A percentile compares a stretch with the other conserved stretches of the same genome.
Conservation (phyloP, 2,113 vertebrate genomes). For the Chionodraco myersi region DNA sequence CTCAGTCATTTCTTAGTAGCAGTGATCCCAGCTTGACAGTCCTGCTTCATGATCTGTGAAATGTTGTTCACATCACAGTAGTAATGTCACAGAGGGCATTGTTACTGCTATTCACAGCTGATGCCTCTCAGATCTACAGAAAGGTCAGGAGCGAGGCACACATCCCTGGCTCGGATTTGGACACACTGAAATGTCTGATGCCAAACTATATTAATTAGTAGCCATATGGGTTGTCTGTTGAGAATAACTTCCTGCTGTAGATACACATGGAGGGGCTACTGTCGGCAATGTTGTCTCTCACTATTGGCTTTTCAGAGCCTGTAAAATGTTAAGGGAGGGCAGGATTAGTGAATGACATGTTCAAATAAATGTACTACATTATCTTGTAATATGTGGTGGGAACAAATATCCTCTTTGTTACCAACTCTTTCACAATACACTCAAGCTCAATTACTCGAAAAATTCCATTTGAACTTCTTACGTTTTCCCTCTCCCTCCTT, state of each 20-base stretch:
- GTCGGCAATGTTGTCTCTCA: slow-evolving; percentile 12
- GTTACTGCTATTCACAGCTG: slow-evolving; percentile 59
- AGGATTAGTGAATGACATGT: slow-evolving; percentile 6
- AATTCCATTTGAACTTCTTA: too few relatives aligned
- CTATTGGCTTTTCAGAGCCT: slow-evolving; percentile 15
- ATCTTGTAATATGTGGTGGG: not conserved
- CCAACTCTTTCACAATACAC: not conserved
- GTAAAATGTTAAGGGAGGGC: slow-evolving; percentile 4
- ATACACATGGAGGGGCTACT: slow-evolving; percentile 28
- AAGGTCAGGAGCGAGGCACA: slow-evolving; percentile 58
- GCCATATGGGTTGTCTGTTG: slow-evolving; percentile 54
- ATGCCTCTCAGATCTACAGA: slow-evolving; percentile 57
- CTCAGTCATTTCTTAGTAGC: slow-evolving; percentile 26
- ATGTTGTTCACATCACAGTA: slow-evolving; percentile 61
- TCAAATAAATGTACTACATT: slow-evolving; percentile 1
- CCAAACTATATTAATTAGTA: slow-evolving; percentile 56
- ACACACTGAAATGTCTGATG: slow-evolving; percentile 49
- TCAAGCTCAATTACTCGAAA: too few relatives aligned
- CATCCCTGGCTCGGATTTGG: slow-evolving; percentile 42
- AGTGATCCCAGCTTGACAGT: slow-evolving; percentile 47
- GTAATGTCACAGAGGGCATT: slow-evolving; percentile 55
- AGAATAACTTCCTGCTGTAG: slow-evolving; percentile 53
- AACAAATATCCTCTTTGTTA: not conserved
- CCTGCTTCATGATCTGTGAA: slow-evolving; percentile 59
- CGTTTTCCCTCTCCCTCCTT: too few relatives aligned